Conservation (phyloP, 1,140 invertebrate genomes). For the Pectinophora gossypiella region DNA sequence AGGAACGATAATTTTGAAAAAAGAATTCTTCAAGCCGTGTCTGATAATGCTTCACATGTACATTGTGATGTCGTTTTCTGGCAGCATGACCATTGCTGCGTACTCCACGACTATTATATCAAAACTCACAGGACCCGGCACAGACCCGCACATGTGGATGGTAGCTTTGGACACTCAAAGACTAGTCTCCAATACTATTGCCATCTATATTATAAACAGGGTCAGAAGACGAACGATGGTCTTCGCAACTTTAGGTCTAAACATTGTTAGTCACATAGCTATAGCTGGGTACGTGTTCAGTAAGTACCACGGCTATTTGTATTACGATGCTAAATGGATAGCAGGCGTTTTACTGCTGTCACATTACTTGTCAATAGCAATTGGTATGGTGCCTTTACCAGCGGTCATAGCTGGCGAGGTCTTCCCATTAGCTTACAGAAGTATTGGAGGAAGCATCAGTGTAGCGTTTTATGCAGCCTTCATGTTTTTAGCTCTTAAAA, state of each 20-base stretch:
- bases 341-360: constrained; percentile 20
- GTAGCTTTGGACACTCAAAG: constrained; percentile 76
- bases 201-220: constrained; percentile 9
- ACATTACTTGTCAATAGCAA: constrained; percentile 24
- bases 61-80: constrained; percentile 5
- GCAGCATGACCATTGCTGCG: constrained; percentile 72
- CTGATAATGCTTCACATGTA: constrained; percentile 4
- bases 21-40: constrained; percentile 10
- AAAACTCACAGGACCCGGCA: constrained; percentile 47
- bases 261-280: constrained; percentile 4
- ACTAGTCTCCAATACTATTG: constrained; percentile 48
- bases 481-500: constrained; percentile 33
- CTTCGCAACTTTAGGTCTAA: constrained; percentile 7
- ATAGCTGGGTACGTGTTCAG: constrained; percentile 7
- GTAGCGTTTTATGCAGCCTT: constrained; percentile 10
- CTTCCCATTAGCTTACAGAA: constrained; percentile 36
- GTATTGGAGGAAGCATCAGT: constrained; percentile 30
- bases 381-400: constrained; percentile 30
- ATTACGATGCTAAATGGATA: constrained; percentile 17
- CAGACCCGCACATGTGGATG: constrained; percentile 77
- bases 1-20: constrained; percentile 1
- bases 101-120: constrained; percentile 77
- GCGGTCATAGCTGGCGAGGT: constrained; percentile 36
- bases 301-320: not conserved
- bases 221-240: constrained; percentile 1